A percentile compares a stretch with the other conserved stretches of the same genome.
phyloP scores from a whole-genome alignment of 2,888 invertebrate genomes.

The Heliconius ethilla region DNA sequence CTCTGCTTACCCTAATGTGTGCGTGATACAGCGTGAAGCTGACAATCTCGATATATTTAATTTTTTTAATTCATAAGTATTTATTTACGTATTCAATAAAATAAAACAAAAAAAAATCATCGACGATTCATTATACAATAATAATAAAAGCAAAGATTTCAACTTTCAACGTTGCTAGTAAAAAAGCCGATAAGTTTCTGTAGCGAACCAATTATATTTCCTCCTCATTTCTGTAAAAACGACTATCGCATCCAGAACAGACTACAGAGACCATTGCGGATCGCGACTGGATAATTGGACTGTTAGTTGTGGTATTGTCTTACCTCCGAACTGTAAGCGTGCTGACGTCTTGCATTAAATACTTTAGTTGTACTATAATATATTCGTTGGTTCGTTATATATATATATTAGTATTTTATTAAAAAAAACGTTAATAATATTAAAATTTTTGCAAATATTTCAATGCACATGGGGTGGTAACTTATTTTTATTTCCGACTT shows the following conservation, averaged over 20 bases:
- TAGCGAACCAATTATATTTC: slow-evolving; percentile 54
- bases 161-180: slow-evolving; percentile 25
- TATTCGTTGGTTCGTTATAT: neutral
- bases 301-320: slow-evolving; percentile 53
- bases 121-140: slow-evolving; percentile 17
- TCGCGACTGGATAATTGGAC: slow-evolving; percentile 59
- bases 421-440: neutral
- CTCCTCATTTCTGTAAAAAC: slow-evolving; percentile 54
- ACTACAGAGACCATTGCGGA: slow-evolving; percentile 32
- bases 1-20: no score
- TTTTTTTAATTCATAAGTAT: neutral
- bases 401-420: neutral
- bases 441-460: neutral
- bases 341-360: slow-evolving; percentile 34
- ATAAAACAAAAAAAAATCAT: neutral
- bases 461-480: no score
- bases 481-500: neutral
- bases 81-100: neutral
- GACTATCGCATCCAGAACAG: slow-evolving; percentile 45
- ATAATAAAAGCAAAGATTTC: slow-evolving; percentile 28
- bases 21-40: no score
- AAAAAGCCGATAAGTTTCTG: slow-evolving; percentile 52
- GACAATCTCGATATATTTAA: neutral
- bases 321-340: slow-evolving; percentile 32
- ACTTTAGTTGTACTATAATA: slow-evolving; percentile 2